A percentile compares a stretch with the other conserved stretches of the same genome.
phyloP scores from a whole-genome alignment of 2,888 invertebrate species.

The Pristionchus arcanus region DNA sequence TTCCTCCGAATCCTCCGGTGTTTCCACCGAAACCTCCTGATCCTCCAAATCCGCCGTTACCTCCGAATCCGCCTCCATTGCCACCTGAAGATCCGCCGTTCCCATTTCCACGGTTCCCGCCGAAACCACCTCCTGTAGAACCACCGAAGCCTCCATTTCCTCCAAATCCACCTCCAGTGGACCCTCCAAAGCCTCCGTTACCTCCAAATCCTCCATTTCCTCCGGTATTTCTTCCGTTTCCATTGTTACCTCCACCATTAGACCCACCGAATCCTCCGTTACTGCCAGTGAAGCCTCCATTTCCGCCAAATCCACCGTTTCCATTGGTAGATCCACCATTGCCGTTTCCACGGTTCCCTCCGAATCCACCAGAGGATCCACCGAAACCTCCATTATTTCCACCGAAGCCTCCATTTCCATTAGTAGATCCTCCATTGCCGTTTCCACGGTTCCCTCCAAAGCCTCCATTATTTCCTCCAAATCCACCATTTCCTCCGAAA shows the following conservation, averaged over 20 bases:
- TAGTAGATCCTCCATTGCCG: neutral
- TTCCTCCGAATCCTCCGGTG: slow-evolving; percentile 1
- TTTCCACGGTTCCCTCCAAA: neutral
- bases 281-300: neutral
- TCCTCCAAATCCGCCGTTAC: neutral
- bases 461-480: neutral
- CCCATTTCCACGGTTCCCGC: neutral
- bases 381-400: neutral
- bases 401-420: neutral
- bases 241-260: neutral
- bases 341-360: neutral
- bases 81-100: neutral
- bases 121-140: neutral
- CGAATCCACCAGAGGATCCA: neutral
- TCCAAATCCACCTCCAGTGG: neutral
- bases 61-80: neutral
- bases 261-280: neutral
- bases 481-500: neutral
- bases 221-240: neutral
- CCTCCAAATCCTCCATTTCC: neutral
- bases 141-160: neutral
- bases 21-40: neutral
- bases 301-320: neutral
- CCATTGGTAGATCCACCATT: neutral
- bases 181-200: neutral